These are phyloP conservation scores for Nanorana parkeri DNA, from an alignment of 2,113 vertebrate species.

Conservation along the genomic window DNA sequence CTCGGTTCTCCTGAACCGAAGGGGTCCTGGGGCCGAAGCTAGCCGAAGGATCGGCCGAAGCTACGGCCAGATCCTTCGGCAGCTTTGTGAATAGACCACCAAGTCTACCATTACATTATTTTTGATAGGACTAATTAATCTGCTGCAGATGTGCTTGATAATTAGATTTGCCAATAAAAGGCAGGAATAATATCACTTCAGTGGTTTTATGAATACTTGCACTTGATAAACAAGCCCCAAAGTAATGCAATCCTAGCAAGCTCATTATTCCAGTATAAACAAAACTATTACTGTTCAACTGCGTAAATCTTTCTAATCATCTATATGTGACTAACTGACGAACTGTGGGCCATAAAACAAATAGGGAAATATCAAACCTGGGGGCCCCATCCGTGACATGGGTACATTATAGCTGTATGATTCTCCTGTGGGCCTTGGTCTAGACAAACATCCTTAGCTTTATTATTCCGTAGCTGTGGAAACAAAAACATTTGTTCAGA, in stretches of 20 bases:
- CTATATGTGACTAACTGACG: slow-evolving; percentile 33
- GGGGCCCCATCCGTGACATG: slow-evolving; percentile 92
- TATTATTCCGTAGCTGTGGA: slow-evolving; percentile 88
- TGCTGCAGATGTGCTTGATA: slow-evolving; percentile 27
- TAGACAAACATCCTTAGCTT: slow-evolving; percentile 90
- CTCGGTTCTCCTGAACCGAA: too few species aligned
- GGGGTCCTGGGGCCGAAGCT: too few species aligned
- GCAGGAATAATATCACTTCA: slow-evolving; percentile 51
- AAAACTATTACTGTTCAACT: slow-evolving; percentile 48
- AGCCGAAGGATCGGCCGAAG: too few species aligned
- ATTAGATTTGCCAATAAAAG: slow-evolving; percentile 39
- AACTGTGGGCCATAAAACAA: slow-evolving; percentile 47
- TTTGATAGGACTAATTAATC: slow-evolving; percentile 20
- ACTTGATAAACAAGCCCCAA: slow-evolving; percentile 38
- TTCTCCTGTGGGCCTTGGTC: slow-evolving; percentile 95
- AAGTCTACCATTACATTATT: slow-evolving; percentile 8
- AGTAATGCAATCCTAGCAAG: slow-evolving; percentile 44
- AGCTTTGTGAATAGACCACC: too few species aligned
- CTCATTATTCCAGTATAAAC: slow-evolving; percentile 46
- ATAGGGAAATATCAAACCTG: slow-evolving; percentile 79
- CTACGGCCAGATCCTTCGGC: too few species aligned
- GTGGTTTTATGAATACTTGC: slow-evolving; percentile 41
- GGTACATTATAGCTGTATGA: slow-evolving; percentile 92
- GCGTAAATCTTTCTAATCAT: slow-evolving; percentile 50
- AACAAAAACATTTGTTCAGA: slow-evolving; percentile 9